Evolutionary conservation across 2,888 invertebrate genomes (phyloP), one percentile per base, ranked within the genome.

Genomic region (Epirrita christyi): DNA sequence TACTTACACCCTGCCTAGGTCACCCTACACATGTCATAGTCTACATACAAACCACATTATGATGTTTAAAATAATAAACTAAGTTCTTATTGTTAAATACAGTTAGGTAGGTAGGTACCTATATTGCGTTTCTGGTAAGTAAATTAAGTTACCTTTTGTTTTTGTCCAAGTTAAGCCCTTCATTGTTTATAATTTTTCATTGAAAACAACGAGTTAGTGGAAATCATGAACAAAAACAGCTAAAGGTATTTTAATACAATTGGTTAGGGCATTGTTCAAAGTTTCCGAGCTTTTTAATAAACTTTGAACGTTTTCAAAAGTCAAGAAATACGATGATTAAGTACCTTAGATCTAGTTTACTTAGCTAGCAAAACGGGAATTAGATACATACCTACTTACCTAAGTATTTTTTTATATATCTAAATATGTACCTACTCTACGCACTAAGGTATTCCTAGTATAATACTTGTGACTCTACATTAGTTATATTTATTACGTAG

Each of bases 181-280:
- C 50, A 55, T 64, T 67, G 63, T 63, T 62, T 46, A 34, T 50
- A 27, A 21, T 50, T 47, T 58, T 76, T 78, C 67, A 68, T 73
- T 75, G 59, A 70, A 76, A 79, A 68, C 62, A 79, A 68, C 62
- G 57, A 70, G 64, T 63, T 66, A 70, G 74, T 73, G 66, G 67
- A 78, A 79, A 73, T 74, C 73, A 68, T 73, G 66, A 72, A 75
- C 76, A 80, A 75, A 75, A 77, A 76, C 77, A 69, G 56, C 57
- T 46, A 55, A 43, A 70, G 8, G 36, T 52, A 41, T 50, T 45
- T 41, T 36, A 36, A 59, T 36, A 73, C 69, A 69, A 72, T 72
- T 73, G 68, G 71, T 72, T 72, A 69, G 62, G 63, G 72, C 68
- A 77, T 85, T 85, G 82, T 85, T 74, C 57, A 66, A 51, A 78